Percentiles rank a stretch among this genome's conserved stretches.
phyloP scores from a whole-genome alignment of 1,140 invertebrate genomes.

The Cydia amplana region DNA sequence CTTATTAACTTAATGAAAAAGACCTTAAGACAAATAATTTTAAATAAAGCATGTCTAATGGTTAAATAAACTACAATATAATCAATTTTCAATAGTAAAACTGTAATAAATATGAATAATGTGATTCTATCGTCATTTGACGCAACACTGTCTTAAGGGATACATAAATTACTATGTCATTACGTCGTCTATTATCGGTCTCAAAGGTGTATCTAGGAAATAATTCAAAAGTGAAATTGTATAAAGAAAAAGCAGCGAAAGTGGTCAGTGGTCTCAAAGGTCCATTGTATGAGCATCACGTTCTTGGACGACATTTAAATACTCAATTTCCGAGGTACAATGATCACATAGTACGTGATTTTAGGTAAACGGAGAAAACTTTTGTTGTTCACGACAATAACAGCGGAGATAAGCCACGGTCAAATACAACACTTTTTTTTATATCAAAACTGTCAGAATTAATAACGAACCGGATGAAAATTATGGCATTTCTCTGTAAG shows the following conservation, averaged over 20 bases:
- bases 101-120: background rate
- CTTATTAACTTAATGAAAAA: no score
- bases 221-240: constrained; percentile 71
- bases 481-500: no score
- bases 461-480: no score
- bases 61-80: background rate
- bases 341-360: constrained; percentile 37
- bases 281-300: constrained; percentile 66
- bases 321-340: constrained; percentile 52
- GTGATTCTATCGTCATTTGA: constrained; percentile 37
- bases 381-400: background rate
- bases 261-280: constrained; percentile 58
- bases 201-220: constrained; percentile 43
- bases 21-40: no score
- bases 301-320: constrained; percentile 56
- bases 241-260: constrained; percentile 73
- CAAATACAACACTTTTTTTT: background rate
- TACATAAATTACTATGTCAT: constrained; percentile 37
- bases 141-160: constrained; percentile 36
- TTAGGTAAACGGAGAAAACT: constrained; percentile 17
- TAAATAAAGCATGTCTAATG: no score
- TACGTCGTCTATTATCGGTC: constrained; percentile 38
- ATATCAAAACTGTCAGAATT: no score
- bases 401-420: background rate
- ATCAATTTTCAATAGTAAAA: background rate